These are phyloP conservation scores for Micropoecilia bifurca DNA, from an alignment of 2,797 vertebrate species.

Conservation along the genomic window DNA sequence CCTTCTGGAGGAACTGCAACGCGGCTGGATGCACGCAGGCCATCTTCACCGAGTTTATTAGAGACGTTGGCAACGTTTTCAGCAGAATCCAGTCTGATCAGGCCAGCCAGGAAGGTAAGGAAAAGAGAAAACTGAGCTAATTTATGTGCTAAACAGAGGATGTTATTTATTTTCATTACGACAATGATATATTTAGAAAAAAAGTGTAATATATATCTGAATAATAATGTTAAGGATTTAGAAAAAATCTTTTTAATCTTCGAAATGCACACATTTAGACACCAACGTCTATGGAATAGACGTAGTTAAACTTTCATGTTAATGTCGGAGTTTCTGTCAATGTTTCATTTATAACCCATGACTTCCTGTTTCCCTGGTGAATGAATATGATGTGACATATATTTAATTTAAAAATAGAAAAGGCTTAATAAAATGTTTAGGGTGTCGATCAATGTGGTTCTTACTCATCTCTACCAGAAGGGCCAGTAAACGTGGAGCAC, in stretches of 20 bases:
- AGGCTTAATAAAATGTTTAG: background rate
- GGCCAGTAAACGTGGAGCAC: background rate
- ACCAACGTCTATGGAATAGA: background rate
- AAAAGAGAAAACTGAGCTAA: background rate
- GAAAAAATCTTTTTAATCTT: background rate
- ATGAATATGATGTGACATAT: background rate
- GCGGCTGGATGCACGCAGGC: conserved; percentile 65
- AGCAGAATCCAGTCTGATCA: conserved; percentile 64
- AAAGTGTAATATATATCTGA: background rate
- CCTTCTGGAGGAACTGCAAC: conserved; percentile 81
- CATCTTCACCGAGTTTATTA: conserved; percentile 69
- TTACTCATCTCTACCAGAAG: background rate
- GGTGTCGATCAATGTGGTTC: background rate
- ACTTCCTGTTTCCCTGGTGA: background rate
- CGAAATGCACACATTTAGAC: background rate
- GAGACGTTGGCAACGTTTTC: conserved; percentile 60
- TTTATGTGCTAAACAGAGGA: background rate
- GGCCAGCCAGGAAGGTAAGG: conserved; percentile 77
- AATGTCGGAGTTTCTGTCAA: background rate
- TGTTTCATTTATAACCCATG: background rate
- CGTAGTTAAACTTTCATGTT: background rate
- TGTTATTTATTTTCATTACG: background rate
- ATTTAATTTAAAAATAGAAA: background rate
- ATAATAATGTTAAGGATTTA: background rate
- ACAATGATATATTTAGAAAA: background rate